Percentiles rank a stretch among this genome's conserved stretches.
phyloP scores from a whole-genome alignment of 2,888 invertebrate species.

The Drosophila borealis region DNA sequence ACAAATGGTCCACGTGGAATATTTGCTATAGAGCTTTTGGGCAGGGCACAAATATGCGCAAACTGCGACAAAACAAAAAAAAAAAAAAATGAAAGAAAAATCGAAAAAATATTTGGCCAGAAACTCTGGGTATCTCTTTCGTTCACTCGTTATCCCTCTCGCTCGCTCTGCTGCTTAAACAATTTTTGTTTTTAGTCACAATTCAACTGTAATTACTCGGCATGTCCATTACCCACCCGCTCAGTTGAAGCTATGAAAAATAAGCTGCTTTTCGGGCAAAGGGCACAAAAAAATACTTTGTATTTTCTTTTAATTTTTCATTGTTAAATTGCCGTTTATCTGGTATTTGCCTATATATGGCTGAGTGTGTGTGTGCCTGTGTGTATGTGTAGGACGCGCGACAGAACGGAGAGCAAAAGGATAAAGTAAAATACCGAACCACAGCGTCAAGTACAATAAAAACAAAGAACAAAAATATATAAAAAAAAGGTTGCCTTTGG shows the following conservation, averaged over 20 bases:
- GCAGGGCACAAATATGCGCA: slow-evolving; percentile 42
- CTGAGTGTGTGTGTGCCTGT: slow-evolving; percentile 1
- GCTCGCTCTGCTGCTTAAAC: slow-evolving; percentile 15
- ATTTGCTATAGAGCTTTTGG: slow-evolving; percentile 41
- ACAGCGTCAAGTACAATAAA: slow-evolving; percentile 6
- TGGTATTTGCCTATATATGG: slow-evolving; percentile 56
- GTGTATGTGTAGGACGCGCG: slow-evolving; percentile 53
- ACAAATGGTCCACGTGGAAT: slow-evolving; percentile 66
- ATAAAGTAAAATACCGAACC: slow-evolving; percentile 59
- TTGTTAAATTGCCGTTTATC: slow-evolving; percentile 79
- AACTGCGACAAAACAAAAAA: slow-evolving; percentile 6
- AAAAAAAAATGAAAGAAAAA: slow-evolving; percentile 35
- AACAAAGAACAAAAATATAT: background rate
- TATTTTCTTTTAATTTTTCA: slow-evolving; percentile 80
- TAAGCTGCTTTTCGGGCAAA: slow-evolving; percentile 64
- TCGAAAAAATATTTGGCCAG: slow-evolving; percentile 49
- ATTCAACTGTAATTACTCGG: slow-evolving; percentile 78
- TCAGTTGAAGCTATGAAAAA: slow-evolving; percentile 51
- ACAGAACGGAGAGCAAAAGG: slow-evolving; percentile 45
- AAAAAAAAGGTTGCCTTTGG: slow-evolving; percentile 53
- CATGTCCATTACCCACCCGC: slow-evolving; percentile 55
- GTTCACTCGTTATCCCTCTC: background rate
- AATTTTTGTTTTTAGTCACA: slow-evolving; percentile 60
- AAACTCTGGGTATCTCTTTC: background rate
- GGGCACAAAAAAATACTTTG: slow-evolving; percentile 56